phyloP scores from a whole-genome alignment of 2,888 invertebrate genomes.

The Sepioteuthis lessoniana region DNA sequence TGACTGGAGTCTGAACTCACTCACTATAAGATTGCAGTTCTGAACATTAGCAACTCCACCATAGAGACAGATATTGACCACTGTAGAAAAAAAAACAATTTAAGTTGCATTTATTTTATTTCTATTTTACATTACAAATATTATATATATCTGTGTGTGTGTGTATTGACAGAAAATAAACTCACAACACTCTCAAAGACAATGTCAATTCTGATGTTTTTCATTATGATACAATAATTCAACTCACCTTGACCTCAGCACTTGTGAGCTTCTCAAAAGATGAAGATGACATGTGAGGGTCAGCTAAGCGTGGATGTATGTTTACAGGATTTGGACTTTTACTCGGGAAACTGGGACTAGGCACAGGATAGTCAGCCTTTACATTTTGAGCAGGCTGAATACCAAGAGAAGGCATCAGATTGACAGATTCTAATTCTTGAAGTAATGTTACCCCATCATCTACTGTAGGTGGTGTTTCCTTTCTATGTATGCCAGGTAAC shows the following conservation, averaged over 20 bases:
- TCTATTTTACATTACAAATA: too few relatives aligned
- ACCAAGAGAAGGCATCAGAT: not conserved
- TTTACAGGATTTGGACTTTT: not conserved
- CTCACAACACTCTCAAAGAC: too few relatives aligned
- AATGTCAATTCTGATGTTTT: too few relatives aligned
- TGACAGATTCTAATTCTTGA: not conserved
- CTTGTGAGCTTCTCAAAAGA: not conserved
- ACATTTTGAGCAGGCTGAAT: not conserved
- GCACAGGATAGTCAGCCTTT: not conserved
- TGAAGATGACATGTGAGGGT: not conserved
- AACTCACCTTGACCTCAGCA: conserved; percentile 3
- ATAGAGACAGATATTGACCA: too few relatives aligned
- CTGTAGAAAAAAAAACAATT: too few relatives aligned
- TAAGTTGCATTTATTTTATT: too few relatives aligned
- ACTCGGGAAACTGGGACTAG: not conserved
- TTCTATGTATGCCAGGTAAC: not conserved
- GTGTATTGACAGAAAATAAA: too few relatives aligned
- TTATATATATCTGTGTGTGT: too few relatives aligned
- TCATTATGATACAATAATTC: not conserved
- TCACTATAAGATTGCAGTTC: too few relatives aligned
- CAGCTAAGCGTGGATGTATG: not conserved
- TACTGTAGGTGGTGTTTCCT: not conserved
- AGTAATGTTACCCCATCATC: not conserved
- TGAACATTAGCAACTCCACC: too few relatives aligned
- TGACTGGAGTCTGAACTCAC: too few relatives aligned